These are phyloP conservation scores for Acyrthosiphon pisum DNA, from an alignment of 1,140 invertebrate genomes.

Conservation along the genomic window DNA sequence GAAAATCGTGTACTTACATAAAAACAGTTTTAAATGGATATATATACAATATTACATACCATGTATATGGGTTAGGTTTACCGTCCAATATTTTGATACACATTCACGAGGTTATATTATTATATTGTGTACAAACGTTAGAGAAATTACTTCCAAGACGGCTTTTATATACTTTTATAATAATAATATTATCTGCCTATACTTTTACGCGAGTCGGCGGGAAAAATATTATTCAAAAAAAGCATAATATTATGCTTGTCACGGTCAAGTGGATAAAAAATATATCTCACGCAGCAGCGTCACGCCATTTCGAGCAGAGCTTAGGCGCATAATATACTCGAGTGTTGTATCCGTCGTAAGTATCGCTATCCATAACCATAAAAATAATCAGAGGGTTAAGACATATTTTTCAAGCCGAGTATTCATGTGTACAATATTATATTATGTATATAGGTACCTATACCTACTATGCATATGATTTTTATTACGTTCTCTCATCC, in stretches of 20 bases:
- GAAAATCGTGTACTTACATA: not conserved
- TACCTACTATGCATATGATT: not conserved
- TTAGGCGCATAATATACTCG: not conserved
- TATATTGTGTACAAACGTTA: not conserved
- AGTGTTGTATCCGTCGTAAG: not conserved
- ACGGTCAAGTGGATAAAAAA: slow-evolving; percentile 18
- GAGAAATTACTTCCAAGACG: not conserved
- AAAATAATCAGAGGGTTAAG: not conserved
- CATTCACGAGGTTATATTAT: not conserved
- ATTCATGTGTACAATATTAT: not conserved
- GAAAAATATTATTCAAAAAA: slow-evolving; percentile 21
- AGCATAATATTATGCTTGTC: slow-evolving; percentile 13
- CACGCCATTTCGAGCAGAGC: not conserved
- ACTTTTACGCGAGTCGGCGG: not conserved
- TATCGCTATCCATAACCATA: not conserved
- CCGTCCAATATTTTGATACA: not conserved
- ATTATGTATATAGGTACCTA: no score
- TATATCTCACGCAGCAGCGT: not conserved
- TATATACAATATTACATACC: no score
- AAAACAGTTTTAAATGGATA: not conserved
- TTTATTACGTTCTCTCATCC: not conserved
- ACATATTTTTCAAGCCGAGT: not conserved
- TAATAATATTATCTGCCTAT: not conserved
- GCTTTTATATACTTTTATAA: not conserved
- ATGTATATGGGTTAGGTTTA: not conserved